A percentile compares a stretch with the other conserved stretches of the same genome.
These are phyloP conservation scores for Alectoris magna DNA, from an alignment of 2,797 vertebrate genomes.

Conservation along the genomic window DNA sequence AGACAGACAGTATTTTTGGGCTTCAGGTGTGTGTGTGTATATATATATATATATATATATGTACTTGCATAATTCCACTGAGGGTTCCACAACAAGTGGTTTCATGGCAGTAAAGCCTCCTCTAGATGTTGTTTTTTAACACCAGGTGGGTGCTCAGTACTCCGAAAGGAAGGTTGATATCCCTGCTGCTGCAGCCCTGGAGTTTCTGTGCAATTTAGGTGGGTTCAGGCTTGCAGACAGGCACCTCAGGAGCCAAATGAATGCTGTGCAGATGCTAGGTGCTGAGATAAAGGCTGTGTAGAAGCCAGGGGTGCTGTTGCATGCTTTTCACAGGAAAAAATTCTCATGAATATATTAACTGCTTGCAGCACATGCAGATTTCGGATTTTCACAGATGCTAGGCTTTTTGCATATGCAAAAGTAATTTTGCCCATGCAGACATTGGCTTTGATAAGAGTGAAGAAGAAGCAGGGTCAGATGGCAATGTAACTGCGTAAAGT, in stretches of 20 bases:
- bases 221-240: background rate
- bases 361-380: background rate
- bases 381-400: background rate
- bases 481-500: background rate
- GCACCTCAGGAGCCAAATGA: background rate
- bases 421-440: accelerated
- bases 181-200: background rate
- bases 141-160: background rate
- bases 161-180: background rate
- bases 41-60: too few species aligned
- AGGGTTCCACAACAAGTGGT: background rate
- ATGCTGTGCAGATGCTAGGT: background rate
- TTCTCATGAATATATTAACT: background rate
- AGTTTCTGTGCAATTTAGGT: background rate
- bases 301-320: background rate
- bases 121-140: background rate
- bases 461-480: background rate
- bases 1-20: background rate
- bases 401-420: background rate
- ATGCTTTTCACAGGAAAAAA: background rate
- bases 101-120: background rate
- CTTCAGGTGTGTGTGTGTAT: background rate
- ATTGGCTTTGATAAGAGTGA: background rate
- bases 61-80: background rate
- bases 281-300: background rate